These are phyloP conservation scores for Schizotus pectinicornis DNA, from an alignment of 2,888 invertebrate genomes.

Conservation along the genomic window DNA sequence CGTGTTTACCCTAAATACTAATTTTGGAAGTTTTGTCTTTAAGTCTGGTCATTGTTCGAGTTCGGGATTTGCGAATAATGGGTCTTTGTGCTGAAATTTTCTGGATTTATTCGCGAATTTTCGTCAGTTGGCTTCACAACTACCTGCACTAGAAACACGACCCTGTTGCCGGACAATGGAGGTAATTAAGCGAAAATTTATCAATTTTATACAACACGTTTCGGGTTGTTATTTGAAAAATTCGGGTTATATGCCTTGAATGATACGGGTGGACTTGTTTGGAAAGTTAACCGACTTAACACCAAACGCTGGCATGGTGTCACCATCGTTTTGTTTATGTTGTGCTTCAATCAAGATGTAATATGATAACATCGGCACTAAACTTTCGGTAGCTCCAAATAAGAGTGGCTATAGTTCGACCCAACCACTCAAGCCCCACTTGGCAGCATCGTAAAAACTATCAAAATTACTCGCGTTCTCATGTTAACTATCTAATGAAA, in stretches of 20 bases:
- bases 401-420: slow-evolving; percentile 15
- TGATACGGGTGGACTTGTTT: slow-evolving; percentile 27
- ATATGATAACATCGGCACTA: slow-evolving; percentile 35
- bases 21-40: slow-evolving; percentile 28
- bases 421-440: background rate
- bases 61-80: slow-evolving; percentile 27
- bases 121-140: slow-evolving; percentile 22
- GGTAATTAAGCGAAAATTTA: slow-evolving; percentile 19
- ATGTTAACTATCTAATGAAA: too few relatives aligned
- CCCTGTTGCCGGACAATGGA: slow-evolving; percentile 16
- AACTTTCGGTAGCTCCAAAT: slow-evolving; percentile 34
- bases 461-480: background rate
- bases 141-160: slow-evolving; percentile 15
- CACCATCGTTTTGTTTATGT: slow-evolving; percentile 37
- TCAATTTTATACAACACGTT: slow-evolving; percentile 4
- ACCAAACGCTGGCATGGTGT: slow-evolving; percentile 35
- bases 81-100: slow-evolving; percentile 23
- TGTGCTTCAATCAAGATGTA: slow-evolving; percentile 37
- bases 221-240: slow-evolving; percentile 18
- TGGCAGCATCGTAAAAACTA: slow-evolving; percentile 1
- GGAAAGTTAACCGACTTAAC: slow-evolving; percentile 30
- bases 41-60: slow-evolving; percentile 23
- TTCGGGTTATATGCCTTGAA: slow-evolving; percentile 12
- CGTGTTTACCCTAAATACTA: slow-evolving; percentile 22
- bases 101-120: slow-evolving; percentile 19